phyloP scores from a whole-genome alignment of 2,797 vertebrate species.

The Ceryle rudis region DNA sequence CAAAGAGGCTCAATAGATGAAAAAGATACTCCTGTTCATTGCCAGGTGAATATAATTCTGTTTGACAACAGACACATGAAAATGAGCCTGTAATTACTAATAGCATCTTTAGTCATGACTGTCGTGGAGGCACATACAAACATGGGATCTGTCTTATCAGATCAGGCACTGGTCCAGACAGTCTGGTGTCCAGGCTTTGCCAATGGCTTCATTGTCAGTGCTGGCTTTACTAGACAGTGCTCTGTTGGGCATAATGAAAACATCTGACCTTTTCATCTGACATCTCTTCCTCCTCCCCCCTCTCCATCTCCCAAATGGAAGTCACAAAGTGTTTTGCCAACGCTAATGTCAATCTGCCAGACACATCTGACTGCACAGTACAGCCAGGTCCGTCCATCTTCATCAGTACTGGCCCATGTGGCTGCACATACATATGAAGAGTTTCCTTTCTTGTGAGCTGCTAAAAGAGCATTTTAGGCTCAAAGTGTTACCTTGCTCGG shows the following conservation, averaged over 20 bases:
- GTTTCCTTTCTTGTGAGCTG: not conserved
- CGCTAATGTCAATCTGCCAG: not conserved
- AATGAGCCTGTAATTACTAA: constrained; percentile 22
- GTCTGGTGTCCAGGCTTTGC: constrained; percentile 28
- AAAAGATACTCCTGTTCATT: constrained; percentile 13
- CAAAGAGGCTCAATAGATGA: constrained; percentile 19
- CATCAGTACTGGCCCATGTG: not conserved
- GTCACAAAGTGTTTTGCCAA: not conserved
- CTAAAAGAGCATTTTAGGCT: not conserved
- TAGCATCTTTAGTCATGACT: not conserved
- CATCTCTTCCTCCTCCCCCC: not conserved
- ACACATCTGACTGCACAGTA: not conserved
- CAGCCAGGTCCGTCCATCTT: not conserved
- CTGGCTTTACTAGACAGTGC: not conserved
- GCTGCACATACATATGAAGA: not conserved
- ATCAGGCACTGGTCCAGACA: constrained; percentile 47
- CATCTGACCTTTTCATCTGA: constrained; percentile 49
- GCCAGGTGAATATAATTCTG: constrained; percentile 48
- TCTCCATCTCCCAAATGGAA: not conserved
- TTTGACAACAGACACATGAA: constrained; percentile 45
- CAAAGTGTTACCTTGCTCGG: constrained; percentile 89
- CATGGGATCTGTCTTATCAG: constrained; percentile 42
- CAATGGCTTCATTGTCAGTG: constrained; percentile 22
- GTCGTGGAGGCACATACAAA: not conserved
- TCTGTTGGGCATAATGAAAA: constrained; percentile 11